Evolutionary conservation across 2,888 invertebrate species (phyloP).

Genomic region (Eupithecia pulchellata): DNA sequence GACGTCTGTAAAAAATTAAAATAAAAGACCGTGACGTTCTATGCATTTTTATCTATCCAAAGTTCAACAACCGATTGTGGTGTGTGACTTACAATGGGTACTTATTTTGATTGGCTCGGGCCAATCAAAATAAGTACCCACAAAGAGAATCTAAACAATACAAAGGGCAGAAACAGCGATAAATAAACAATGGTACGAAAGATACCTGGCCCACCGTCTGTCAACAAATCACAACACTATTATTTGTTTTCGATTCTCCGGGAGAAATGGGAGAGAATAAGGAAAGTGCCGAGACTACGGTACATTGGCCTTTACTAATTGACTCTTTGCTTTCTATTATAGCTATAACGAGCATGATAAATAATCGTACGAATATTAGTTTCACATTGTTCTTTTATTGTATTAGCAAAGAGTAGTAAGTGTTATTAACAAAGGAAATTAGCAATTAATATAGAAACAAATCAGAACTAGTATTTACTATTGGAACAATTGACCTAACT

Average conservation of each 20-base stretch:
- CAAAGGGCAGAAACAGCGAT: constrained; percentile 1
- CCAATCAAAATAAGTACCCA: too few relatives aligned
- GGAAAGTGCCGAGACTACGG: constrained; percentile 45
- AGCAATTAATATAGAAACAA: too few relatives aligned
- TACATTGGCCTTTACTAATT: constrained; percentile 45
- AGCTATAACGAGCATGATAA: neutral
- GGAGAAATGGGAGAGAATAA: constrained; percentile 21
- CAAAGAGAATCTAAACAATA: neutral
- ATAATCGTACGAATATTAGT: neutral
- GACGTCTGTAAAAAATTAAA: too few relatives aligned
- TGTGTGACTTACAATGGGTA: too few relatives aligned
- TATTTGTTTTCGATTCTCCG: constrained; percentile 40
- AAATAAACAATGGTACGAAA: constrained; percentile 4
- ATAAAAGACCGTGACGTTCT: too few relatives aligned
- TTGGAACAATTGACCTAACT: too few relatives aligned
- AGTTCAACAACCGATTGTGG: too few relatives aligned
- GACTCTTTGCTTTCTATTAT: constrained; percentile 46
- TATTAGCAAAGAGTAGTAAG: neutral
- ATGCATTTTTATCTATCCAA: too few relatives aligned
- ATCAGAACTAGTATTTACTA: neutral
- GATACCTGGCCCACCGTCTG: constrained; percentile 34
- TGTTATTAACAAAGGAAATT: too few relatives aligned
- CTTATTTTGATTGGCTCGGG: too few relatives aligned
- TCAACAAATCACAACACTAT: constrained; percentile 50
- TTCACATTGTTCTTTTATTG: neutral